Evolutionary conservation across 1,140 invertebrate genomes (phyloP).

Genomic region (Zaprionus tsacasi): DNA sequence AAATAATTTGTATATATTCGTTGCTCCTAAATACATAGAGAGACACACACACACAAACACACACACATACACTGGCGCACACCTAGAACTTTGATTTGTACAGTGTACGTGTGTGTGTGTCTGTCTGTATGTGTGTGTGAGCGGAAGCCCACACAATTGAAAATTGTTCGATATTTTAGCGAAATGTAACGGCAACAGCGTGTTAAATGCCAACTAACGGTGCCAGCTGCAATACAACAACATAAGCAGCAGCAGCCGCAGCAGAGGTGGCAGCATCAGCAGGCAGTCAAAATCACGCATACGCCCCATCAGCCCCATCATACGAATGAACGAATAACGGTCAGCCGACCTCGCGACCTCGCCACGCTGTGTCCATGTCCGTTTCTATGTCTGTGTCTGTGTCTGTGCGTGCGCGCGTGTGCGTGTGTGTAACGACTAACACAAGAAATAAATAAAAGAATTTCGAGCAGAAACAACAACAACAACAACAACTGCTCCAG

Average conservation of each 20-base stretch:
- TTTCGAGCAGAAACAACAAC: slow-evolving; percentile 31
- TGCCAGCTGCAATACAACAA: slow-evolving; percentile 20
- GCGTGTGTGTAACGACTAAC: slow-evolving; percentile 71
- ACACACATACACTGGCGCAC: slow-evolving; percentile 22
- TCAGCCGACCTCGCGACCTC: slow-evolving; percentile 60
- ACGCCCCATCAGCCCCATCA: slow-evolving; percentile 60
- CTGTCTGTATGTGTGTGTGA: slow-evolving; percentile 40
- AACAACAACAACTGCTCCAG: slow-evolving; percentile 35
- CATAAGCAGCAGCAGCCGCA: neutral
- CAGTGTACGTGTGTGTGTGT: slow-evolving; percentile 23
- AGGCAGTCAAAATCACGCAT: slow-evolving; percentile 67
- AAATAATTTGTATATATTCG: slow-evolving; percentile 79
- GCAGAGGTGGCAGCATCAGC: slow-evolving; percentile 9
- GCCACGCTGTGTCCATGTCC: slow-evolving; percentile 28
- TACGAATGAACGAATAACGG: slow-evolving; percentile 27
- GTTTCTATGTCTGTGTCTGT: slow-evolving; percentile 31
- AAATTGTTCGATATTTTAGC: slow-evolving; percentile 50
- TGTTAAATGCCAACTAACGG: slow-evolving; percentile 24
- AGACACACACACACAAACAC: slow-evolving; percentile 53
- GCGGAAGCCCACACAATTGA: slow-evolving; percentile 53
- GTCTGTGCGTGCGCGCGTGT: slow-evolving; percentile 21
- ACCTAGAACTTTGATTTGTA: slow-evolving; percentile 31
- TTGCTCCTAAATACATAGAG: slow-evolving; percentile 72
- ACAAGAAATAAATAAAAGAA: slow-evolving; percentile 75
- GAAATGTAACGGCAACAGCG: slow-evolving; percentile 38